Evolutionary conservation across 2,888 invertebrate species (phyloP), one percentile per base, ranked within the genome.

Genomic region (Acrobasis repandana): DNA sequence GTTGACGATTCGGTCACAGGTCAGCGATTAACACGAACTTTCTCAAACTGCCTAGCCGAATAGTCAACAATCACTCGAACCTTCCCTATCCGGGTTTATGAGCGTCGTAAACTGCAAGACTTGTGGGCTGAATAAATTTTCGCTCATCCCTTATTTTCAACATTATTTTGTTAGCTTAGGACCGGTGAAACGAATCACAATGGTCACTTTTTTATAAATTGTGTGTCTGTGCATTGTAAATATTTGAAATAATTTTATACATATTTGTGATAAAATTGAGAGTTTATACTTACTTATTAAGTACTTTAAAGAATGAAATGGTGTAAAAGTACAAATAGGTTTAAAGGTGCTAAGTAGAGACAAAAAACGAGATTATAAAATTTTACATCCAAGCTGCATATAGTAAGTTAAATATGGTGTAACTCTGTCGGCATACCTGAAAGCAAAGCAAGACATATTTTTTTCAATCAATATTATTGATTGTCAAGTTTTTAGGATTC

Each of bases 351-450:
- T 6, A 28, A 6, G 28, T 28, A 28, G 28, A 28, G 28, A 20
- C 20, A 4, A 28, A 28, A 28, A 28, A 6, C 15, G 3, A 16
- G 10, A 48, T 16, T 48, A 18, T 10, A 0, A 14, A 9, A n/a
- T 48, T 16, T 48, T 50, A 50, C 50, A 33, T n/a, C 50, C 50
- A 50, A 9, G 50, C 50, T 50, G 61, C 63, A 56, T 63, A 54
- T 2, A 86, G 83, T 6, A 87, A 64, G 66, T 83, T 87, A 58
- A 86, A 79, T 56, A 88, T 73, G 15, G 78, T 73, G 57, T 86
- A 87, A 2, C 82, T 70, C 61, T 86, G 82, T 46, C 82, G 81
- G 59, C 79, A 76, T 82, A 84, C 83, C 87, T 87, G 79, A 60
- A 85, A 82, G 15, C 5, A 66, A 67, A 62, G 57, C 60, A 60